Conservation (phyloP, 2,113 vertebrate species). For the Felis chaus region DNA sequence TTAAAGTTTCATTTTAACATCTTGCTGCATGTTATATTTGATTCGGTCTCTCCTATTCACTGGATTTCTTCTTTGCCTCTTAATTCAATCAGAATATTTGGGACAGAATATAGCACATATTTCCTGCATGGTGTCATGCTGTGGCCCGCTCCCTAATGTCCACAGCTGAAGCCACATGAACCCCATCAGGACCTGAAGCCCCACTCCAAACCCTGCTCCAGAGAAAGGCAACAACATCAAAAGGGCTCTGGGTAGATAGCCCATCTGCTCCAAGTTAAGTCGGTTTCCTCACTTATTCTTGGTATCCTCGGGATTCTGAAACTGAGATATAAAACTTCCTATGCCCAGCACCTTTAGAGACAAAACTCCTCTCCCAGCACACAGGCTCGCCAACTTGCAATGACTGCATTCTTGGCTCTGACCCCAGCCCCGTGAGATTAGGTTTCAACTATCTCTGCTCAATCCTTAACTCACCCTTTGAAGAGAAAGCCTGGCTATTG, state of each 20-base stretch:
- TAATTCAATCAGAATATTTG: background rate
- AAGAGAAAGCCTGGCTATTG: background rate
- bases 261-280: background rate
- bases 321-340: background rate
- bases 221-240: background rate
- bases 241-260: background rate
- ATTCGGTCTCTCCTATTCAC: background rate
- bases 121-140: background rate
- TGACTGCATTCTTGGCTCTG: background rate
- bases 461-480: background rate
- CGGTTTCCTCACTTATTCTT: background rate
- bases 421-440: background rate
- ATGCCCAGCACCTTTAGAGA: background rate
- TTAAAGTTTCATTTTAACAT: background rate
- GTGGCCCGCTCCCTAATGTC: background rate
- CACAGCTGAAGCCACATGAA: background rate
- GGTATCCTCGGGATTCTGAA: background rate
- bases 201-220: background rate
- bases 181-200: too few species aligned
- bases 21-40: background rate
- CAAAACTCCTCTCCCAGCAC: background rate
- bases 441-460: background rate
- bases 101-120: background rate
- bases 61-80: background rate
- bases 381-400: too few species aligned